Evolutionary conservation across 64 coral and sea anemone genomes (phyloP), one percentile per base, ranked within the genome.

Genomic region (Montipora efflorescens): DNA sequence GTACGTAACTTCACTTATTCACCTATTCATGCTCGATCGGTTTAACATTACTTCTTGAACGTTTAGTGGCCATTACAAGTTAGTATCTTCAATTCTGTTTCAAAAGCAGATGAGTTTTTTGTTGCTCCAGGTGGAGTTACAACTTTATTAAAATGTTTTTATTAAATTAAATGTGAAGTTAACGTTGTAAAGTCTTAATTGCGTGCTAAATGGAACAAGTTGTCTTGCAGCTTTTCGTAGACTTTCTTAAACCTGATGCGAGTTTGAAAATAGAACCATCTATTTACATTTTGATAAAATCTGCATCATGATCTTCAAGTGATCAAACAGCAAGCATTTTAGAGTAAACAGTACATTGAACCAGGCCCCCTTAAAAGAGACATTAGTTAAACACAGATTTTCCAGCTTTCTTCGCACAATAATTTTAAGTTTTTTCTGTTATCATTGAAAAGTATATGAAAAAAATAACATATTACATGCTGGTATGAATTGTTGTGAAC

Each of bases 371-470:
- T 16, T 20, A 22, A 36, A 71, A 51, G 64, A 50, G 82, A 71
- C 82, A 70, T 86, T 49, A 86, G 82, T 72, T 86, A 86, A 86
- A 86, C 43, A 86, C 82, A 86, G 82, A 59, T 21, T 70, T 36
- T 10, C 82, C 82, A 86, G 82, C 82, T 86, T 71, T 86, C 18
- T 71, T 50, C 45, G 51, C 12, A 68, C 68, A 62, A 86, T 86
- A 72, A 50, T 86, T 71, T 71, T 48, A 82, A 45, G 13, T 64
- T 64, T 82, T 45, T 21, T 25, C 14, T 44, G 23, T 46, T 5
- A 10, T 18, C 62, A 48, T 67, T 67, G 66, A 19, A 58, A 84
- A 47, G 15, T 7, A 45, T 5, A 76, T 73, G 0, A 22, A 8
- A 10, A 23, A 16, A 73, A 25, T 4, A 23, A 23, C 69, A 23